Evolutionary conservation across 1,140 invertebrate genomes (phyloP).

Genomic region (Dendrolimus kikuchii): DNA sequence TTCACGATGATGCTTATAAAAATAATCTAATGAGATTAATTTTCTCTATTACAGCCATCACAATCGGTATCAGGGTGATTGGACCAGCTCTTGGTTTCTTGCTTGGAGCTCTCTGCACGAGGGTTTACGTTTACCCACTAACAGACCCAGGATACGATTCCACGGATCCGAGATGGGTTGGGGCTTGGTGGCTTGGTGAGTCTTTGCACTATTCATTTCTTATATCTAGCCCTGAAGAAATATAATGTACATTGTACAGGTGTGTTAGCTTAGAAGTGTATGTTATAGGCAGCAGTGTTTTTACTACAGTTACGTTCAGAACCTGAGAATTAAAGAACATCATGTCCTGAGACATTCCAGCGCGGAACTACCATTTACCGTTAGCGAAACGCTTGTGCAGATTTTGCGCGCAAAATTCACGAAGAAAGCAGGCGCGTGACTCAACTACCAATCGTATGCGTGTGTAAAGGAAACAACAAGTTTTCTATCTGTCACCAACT

Average conservation of each 20-base stretch:
- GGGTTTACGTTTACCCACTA: conserved; percentile 87
- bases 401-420: conserved; percentile 65
- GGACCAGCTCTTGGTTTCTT: conserved; percentile 93
- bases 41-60: conserved; percentile 79
- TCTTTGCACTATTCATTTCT: conserved; percentile 10
- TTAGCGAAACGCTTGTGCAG: conserved; percentile 51
- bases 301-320: too few species aligned
- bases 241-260: too few species aligned
- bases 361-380: conserved; percentile 57
- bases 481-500: conserved; percentile 1
- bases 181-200: conserved; percentile 93
- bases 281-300: too few species aligned
- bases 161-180: conserved; percentile 91
- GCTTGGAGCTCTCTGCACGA: conserved; percentile 91
- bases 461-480: conserved; percentile 25
- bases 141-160: conserved; percentile 83
- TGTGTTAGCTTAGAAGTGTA: too few species aligned
- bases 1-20: background rate
- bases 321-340: conserved; percentile 2
- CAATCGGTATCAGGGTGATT: conserved; percentile 91
- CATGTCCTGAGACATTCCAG: conserved; percentile 29
- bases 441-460: conserved; percentile 43
- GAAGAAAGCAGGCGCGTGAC: conserved; percentile 66
- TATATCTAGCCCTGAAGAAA: background rate
- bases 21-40: conserved; percentile 1